Percentiles rank a stretch among this genome's conserved stretches.
These are phyloP conservation scores for Acrossocheilus fasciatus DNA, from an alignment of 2,797 vertebrate species.

Conservation along the genomic window DNA sequence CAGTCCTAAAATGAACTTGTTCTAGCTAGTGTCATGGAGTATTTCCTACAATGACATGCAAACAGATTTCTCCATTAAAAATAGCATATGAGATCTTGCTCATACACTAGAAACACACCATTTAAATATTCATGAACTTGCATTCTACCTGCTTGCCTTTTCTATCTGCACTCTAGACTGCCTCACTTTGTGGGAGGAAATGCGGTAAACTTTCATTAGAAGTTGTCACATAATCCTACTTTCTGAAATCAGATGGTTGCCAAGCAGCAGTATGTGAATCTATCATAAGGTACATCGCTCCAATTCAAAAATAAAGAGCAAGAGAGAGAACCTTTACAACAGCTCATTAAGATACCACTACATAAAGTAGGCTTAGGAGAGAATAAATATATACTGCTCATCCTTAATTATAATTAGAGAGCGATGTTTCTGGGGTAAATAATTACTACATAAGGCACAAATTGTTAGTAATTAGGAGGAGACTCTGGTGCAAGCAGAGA, in stretches of 20 bases:
- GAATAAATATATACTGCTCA: constrained; percentile 42
- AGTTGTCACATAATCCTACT: constrained; percentile 8
- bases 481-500: constrained; percentile 71
- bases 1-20: neutral
- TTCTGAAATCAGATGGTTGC: constrained; percentile 36
- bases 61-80: constrained; percentile 7
- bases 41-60: neutral
- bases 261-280: constrained; percentile 9
- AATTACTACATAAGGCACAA: constrained; percentile 75
- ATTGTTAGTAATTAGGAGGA: constrained; percentile 78
- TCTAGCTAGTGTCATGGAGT: neutral
- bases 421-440: constrained; percentile 68
- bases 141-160: neutral
- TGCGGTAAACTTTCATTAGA: constrained; percentile 14
- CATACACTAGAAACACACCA: neutral
- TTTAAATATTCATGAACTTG: constrained; percentile 34
- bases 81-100: neutral
- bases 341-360: constrained; percentile 13
- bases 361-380: constrained; percentile 14
- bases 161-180: neutral
- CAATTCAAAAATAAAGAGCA: neutral
- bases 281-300: neutral
- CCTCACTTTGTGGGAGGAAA: constrained; percentile 9
- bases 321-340: neutral
- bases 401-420: constrained; percentile 55